phyloP scores from a whole-genome alignment of 2,888 invertebrate genomes.

The Mimachlamys varia region DNA sequence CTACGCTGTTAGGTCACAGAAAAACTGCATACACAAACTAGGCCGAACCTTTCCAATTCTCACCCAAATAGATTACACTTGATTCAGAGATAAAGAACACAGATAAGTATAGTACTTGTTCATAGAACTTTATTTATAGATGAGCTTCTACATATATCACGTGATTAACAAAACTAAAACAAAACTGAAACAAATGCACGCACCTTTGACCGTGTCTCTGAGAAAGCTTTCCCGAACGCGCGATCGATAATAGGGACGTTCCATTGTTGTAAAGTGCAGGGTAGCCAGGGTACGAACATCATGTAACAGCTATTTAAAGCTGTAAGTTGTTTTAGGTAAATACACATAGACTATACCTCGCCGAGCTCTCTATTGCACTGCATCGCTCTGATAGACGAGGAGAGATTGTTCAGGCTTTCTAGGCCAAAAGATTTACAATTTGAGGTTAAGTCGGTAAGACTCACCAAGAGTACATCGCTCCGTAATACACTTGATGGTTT shows the following conservation, averaged over 20 bases:
- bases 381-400: background rate
- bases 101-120: background rate
- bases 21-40: background rate
- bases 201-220: background rate
- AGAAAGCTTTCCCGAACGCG: background rate
- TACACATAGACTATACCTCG: background rate
- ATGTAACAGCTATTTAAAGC: background rate
- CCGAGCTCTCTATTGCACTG: background rate
- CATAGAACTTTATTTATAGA: background rate
- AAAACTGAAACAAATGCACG: background rate
- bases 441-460: background rate
- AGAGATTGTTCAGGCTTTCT: background rate
- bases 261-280: background rate
- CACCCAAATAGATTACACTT: background rate
- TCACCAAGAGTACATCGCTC: background rate
- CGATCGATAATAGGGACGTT: background rate
- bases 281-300: background rate
- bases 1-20: background rate
- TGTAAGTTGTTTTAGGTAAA: background rate
- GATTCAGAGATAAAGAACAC: background rate
- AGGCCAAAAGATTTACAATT: conserved; percentile 14
- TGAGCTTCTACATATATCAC: background rate
- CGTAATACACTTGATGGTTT: background rate
- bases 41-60: background rate
- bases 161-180: background rate